These are phyloP conservation scores for Papilio helenus DNA, from an alignment of 1,140 invertebrate species.

Conservation along the genomic window DNA sequence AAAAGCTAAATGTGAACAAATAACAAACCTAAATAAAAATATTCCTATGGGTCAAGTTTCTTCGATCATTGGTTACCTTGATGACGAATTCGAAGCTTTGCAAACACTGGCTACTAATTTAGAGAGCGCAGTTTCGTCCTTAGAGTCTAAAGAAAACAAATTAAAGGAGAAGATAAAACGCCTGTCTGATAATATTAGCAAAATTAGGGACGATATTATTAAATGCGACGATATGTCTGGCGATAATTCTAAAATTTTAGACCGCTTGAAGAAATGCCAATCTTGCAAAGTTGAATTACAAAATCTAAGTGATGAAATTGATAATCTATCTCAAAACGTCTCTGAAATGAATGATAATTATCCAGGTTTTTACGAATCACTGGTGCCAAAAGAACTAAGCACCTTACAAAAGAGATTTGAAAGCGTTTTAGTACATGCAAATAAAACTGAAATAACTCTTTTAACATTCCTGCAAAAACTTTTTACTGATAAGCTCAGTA, in stretches of 20 bases:
- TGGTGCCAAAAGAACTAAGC: conserved; percentile 90
- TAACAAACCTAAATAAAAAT: conserved; percentile 90
- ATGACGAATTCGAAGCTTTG: conserved; percentile 91
- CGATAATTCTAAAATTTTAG: conserved; percentile 91
- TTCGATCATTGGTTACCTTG: conserved; percentile 87
- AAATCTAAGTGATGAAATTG: conserved; percentile 86
- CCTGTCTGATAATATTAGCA: conserved; percentile 87
- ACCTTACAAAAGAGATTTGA: conserved; percentile 91
- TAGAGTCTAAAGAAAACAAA: conserved; percentile 89
- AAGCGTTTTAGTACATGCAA: conserved; percentile 87
- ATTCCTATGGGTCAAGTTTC: conserved; percentile 87
- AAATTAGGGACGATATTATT: conserved; percentile 92
- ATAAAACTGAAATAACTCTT: conserved; percentile 92
- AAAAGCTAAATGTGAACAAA: conserved; percentile 90
- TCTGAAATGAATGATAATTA: conserved; percentile 89
- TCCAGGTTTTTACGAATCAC: conserved; percentile 90
- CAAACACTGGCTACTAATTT: conserved; percentile 89
- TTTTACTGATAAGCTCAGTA: conserved; percentile 92
- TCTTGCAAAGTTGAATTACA: conserved; percentile 88
- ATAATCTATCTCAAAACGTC: conserved; percentile 87
- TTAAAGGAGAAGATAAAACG: conserved; percentile 89
- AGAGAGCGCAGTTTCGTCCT: conserved; percentile 87
- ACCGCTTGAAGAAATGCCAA: conserved; percentile 89
- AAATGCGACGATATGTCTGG: conserved; percentile 96
- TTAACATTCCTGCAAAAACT: conserved; percentile 93